phyloP scores from a whole-genome alignment of 1,140 invertebrate genomes.

The Drosophila sucinea region DNA sequence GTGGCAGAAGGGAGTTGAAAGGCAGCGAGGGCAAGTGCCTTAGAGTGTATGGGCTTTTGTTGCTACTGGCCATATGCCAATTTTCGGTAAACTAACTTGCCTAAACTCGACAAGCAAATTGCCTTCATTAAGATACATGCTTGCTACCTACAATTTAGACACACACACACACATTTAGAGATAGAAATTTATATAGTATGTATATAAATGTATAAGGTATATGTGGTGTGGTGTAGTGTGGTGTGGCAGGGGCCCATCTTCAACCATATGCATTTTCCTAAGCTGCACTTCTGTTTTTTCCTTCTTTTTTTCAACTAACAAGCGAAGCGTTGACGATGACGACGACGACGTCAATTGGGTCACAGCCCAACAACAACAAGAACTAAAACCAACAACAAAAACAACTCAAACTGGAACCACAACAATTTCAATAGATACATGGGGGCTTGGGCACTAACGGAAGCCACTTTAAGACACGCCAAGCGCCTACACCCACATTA shows the following conservation, averaged over 20 bases:
- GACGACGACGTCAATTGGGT: constrained; percentile 74
- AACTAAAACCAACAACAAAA: constrained; percentile 29
- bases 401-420: constrained; percentile 50
- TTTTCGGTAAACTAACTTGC: constrained; percentile 82
- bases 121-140: constrained; percentile 81
- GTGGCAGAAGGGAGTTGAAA: not conserved
- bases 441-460: constrained; percentile 51
- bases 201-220: constrained; percentile 12
- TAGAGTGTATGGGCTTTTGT: constrained; percentile 56
- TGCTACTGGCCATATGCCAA: constrained; percentile 81
- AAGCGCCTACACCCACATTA: constrained; percentile 51
- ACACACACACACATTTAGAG: constrained; percentile 13
- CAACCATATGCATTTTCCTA: constrained; percentile 57
- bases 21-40: constrained; percentile 39
- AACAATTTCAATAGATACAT: constrained; percentile 77
- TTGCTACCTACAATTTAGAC: constrained; percentile 77
- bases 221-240: constrained; percentile 34
- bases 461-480: constrained; percentile 75
- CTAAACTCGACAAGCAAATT: constrained; percentile 82
- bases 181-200: constrained; percentile 21
- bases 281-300: constrained; percentile 47
- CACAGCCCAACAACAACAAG: constrained; percentile 50
- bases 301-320: constrained; percentile 47
- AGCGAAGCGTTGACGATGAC: constrained; percentile 57
- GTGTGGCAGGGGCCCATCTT: constrained; percentile 36